Evolutionary conservation across 2,888 invertebrate species (phyloP).

Genomic region (Mayetiola destructor): DNA sequence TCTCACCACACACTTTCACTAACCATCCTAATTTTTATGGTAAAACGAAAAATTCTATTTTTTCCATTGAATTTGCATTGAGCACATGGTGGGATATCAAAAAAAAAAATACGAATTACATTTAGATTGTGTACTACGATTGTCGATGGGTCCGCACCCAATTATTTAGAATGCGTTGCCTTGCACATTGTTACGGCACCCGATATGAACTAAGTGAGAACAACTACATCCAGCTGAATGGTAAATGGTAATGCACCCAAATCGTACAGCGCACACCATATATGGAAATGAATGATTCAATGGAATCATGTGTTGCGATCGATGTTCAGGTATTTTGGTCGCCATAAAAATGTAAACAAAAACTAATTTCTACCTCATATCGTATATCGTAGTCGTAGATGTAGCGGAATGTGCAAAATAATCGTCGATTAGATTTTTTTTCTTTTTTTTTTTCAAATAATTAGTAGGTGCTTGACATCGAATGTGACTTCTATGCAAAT

Average conservation of each 20-base stretch:
- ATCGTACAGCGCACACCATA: not conserved
- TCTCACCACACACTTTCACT: not conserved
- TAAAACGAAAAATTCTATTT: no score
- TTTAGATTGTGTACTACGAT: no score
- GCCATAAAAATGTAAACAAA: not conserved
- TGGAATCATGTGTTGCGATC: not conserved
- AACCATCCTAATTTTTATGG: no score
- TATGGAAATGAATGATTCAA: not conserved
- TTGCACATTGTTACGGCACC: no score
- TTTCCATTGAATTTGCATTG: no score
- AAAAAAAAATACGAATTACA: no score
- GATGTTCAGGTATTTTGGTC: not conserved
- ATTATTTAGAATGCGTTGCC: no score
- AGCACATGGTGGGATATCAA: no score
- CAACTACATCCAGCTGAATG: not conserved
- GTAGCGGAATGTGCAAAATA: not conserved
- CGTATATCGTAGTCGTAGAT: not conserved
- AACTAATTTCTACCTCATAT: not conserved
- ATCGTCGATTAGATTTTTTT: not conserved
- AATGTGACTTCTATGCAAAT: conserved; percentile 5
- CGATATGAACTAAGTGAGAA: not conserved
- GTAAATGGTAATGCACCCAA: not conserved
- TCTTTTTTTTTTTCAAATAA: not conserved
- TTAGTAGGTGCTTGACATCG: conserved; percentile 11
- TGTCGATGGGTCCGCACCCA: no score